Evolutionary conservation across 2,888 invertebrate species (phyloP), one percentile per base, ranked within the genome.

Genomic region (Sisyra terminalis): DNA sequence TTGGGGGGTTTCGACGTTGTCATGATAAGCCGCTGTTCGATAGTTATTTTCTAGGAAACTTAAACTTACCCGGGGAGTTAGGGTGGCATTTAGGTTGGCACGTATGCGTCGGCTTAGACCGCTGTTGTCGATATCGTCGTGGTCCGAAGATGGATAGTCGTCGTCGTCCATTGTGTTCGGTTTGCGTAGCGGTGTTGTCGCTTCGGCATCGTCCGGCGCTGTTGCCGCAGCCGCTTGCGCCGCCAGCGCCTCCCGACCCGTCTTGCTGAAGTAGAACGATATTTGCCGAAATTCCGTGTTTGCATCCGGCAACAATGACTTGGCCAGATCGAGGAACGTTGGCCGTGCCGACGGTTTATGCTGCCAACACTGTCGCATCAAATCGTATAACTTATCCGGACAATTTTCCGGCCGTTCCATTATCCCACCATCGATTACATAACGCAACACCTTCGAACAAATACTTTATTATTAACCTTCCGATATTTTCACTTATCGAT

Each of bases 381-480:
- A 66, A 50, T 78, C 74, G 64, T 88, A 92, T 59, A 97, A 67
- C 52, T 83, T 76, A 56, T 89, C 86, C 2, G 96, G 94, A 63
- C 97, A 97, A 61, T 90, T 87, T 61, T 89, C 89, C 0, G 97
- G 98, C 46, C 84, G 75, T 60, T 90, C 89, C 90, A 97, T 92
- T 37, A 89, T 82, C 43, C 88, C 85, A 41, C 90, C 89, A 53
- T 86, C 86, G 48, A 86, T 83, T 46, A 94, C 90, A 63, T 86
- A 88, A 11, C 82, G 73, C 49, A 93, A 63, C 44, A 86, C 40
- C 40, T 40, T 10, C 5, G 16, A 13, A 13, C 32, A 73, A 35
- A 35, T n/a, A 10, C 5, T n/a, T 3, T 30, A 30, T 30, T 24
- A 24, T 24, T 7, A 24, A 24, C 24, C 24, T n/a, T n/a, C n/a